phyloP scores from a whole-genome alignment of 2,113 vertebrate species.

The Ptilonorhynchus violaceus region DNA sequence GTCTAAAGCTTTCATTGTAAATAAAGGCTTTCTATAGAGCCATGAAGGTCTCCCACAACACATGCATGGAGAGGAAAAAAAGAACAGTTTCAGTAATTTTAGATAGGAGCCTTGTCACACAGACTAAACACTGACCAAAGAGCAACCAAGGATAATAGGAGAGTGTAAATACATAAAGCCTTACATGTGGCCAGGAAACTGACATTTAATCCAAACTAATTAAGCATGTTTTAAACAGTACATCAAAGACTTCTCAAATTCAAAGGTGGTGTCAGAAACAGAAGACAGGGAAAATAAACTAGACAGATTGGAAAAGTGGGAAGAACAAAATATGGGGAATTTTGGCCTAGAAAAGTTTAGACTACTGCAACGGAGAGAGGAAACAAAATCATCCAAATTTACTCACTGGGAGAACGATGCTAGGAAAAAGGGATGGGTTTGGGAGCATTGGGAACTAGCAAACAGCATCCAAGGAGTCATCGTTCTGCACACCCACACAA shows the following conservation, averaged over 20 bases:
- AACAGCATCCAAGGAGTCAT: neutral
- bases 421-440: neutral
- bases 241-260: slow-evolving; percentile 14
- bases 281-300: neutral
- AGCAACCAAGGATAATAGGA: neutral
- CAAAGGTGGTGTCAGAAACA: slow-evolving; percentile 1
- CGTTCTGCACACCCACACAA: neutral
- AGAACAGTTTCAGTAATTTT: neutral
- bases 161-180: neutral
- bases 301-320: neutral
- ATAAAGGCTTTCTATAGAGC: neutral
- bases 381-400: neutral
- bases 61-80: neutral
- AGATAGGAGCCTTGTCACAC: neutral
- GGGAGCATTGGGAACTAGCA: neutral
- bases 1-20: neutral
- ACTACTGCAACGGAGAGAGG: neutral
- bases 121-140: slow-evolving; percentile 10
- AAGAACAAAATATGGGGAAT: neutral
- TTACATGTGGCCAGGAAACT: neutral
- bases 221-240: neutral
- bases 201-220: slow-evolving; percentile 9
- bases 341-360: neutral
- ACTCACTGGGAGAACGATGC: neutral
- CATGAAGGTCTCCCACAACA: neutral